Evolutionary conservation across 2,888 invertebrate species (phyloP).

Genomic region (Teinopalpus imperialis): DNA sequence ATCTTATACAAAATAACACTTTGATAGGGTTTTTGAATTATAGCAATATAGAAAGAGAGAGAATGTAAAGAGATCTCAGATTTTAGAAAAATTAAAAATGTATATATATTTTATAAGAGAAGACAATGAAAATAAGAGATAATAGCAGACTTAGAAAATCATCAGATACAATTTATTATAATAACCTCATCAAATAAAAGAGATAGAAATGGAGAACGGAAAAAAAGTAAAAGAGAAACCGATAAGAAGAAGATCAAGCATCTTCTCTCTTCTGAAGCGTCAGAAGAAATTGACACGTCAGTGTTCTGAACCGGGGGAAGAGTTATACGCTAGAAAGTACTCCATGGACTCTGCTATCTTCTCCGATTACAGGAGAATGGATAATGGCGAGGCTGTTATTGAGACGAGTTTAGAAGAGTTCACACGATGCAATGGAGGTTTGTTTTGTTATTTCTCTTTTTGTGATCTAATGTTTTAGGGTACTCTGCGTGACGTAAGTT

Average conservation of each 20-base stretch:
- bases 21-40: no score
- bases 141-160: no score
- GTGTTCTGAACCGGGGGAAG: constrained; percentile 52
- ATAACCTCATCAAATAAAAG: neutral
- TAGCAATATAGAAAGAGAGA: no score
- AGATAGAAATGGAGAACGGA: constrained; percentile 49
- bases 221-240: constrained; percentile 51
- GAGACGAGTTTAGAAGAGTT: constrained; percentile 33
- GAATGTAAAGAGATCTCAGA: no score
- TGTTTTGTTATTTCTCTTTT: constrained; percentile 28
- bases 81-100: no score
- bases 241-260: constrained; percentile 58
- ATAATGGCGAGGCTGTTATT: constrained; percentile 30
- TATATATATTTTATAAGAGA: no score
- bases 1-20: no score
- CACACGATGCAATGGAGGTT: constrained; percentile 51
- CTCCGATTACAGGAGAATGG: constrained; percentile 48
- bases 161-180: no score
- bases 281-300: constrained; percentile 64
- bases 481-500: no score
- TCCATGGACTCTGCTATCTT: constrained; percentile 66
- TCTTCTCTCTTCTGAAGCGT: constrained; percentile 58
- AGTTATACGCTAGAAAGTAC: constrained; percentile 48
- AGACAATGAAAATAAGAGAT: no score
- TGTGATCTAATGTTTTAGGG: no score